Base-by-base conservation (phyloP, 2,797 vertebrate genomes). In the Pipistrellus pygmaeus region DNA sequence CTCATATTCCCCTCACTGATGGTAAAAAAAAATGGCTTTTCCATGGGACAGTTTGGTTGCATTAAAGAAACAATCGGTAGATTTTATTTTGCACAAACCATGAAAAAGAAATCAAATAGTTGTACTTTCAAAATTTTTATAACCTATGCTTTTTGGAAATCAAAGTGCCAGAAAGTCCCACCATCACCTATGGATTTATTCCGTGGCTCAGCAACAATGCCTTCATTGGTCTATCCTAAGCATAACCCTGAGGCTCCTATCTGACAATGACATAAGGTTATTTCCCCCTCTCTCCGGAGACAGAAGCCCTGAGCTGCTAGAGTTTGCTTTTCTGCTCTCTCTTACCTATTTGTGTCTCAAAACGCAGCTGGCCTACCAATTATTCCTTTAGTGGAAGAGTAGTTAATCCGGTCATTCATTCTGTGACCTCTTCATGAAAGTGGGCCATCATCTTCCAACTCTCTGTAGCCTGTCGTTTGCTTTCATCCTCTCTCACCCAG, bases 71-170 rank as follows among this genome's bases (percentile, higher is more conserved):
- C 21, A 90, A 53, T n/a, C 53, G 15, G 30, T 55, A 57, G 32
- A 57, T 76, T 85, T 86, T 32, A 91, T 85, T 94, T 87, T 48
- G 18, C 6, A 18, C 14, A 76, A 69, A 86, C 46, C 41, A 51
- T 51, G 57, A 55, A 77, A 27, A 51, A 44, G 60, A 57, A 41
- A n/a, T n/a, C 23, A 41, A 44, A 51, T 21, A 38, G 11, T n/a
- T 92, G 2, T 38, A 68, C n/a, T 89, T 85, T 66, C 32, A 46
- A 86, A 78, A 72, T 73, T 23, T 64, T 78, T 60, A 32, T 35
- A 55, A 11, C 27, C 53, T 53, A 6, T 68, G 38, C 86, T 87
- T 69, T 93, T 32, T 76, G 32, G 51, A 88, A 91, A 76, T 51
- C 23, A 86, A 15, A 87, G 12, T 73, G 51, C 68, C 1, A 4